Evolutionary conservation across 2,888 invertebrate genomes (phyloP).

Genomic region (Nephrotoma appendiculata): DNA sequence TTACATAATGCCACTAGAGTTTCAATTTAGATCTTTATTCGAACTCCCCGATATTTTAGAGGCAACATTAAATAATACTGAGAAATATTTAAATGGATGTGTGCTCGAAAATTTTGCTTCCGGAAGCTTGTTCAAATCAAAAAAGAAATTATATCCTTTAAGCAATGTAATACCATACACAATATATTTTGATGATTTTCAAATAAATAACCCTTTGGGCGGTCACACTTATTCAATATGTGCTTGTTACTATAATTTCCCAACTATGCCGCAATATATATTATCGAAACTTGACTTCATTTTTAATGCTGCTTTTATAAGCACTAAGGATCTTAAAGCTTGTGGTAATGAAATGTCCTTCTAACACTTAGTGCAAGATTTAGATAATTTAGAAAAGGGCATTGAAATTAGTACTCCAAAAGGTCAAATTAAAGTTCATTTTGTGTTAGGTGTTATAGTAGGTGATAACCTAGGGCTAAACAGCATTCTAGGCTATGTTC

Average conservation of each 20-base stretch:
- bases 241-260: conserved; percentile 10
- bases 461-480: conserved; percentile 17
- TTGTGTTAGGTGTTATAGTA: conserved; percentile 14
- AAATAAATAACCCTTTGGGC: conserved; percentile 9
- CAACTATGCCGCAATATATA: not conserved
- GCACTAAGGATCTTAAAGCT: conserved; percentile 11
- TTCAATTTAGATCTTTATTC: conserved; percentile 9
- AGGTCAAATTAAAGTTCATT: conserved; percentile 11
- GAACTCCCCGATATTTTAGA: conserved; percentile 7
- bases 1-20: conserved; percentile 9
- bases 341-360: conserved; percentile 12
- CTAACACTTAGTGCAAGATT: conserved; percentile 12
- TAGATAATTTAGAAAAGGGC: conserved; percentile 11
- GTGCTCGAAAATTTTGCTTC: conserved; percentile 6
- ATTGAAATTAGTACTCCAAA: not conserved
- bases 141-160: not conserved
- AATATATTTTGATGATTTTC: conserved; percentile 11
- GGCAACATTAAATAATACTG: not conserved
- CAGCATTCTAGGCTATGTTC: conserved; percentile 13
- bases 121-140: conserved; percentile 7
- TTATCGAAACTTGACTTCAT: conserved; percentile 14
- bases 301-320: conserved; percentile 13
- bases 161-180: conserved; percentile 6
- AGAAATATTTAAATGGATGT: not conserved
- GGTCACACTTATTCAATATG: conserved; percentile 2